These are phyloP conservation scores for Balaeniceps rex DNA, from an alignment of 2,113 vertebrate species.

Conservation along the genomic window DNA sequence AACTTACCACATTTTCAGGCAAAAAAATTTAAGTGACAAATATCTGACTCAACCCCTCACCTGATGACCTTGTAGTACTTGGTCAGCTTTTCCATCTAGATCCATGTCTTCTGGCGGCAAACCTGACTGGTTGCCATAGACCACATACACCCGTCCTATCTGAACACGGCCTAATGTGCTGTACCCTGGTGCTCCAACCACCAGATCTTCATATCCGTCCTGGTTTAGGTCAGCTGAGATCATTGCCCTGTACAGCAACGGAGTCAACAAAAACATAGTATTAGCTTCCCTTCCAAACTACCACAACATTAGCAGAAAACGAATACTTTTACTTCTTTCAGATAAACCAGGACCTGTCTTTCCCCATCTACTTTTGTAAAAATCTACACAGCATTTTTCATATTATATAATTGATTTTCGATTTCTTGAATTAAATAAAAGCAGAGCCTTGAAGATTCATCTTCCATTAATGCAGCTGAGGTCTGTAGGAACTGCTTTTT, in stretches of 20 bases:
- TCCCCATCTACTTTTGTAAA: neutral
- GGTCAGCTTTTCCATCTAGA: constrained; percentile 68
- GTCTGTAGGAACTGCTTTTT: neutral
- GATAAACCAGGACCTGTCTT: neutral
- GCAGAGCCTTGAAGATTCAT: neutral
- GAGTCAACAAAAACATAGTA: neutral
- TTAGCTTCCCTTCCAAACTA: neutral
- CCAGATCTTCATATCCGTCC: constrained; percentile 71
- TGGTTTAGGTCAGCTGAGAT: constrained; percentile 73
- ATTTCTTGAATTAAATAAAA: neutral
- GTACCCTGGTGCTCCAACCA: constrained; percentile 75
- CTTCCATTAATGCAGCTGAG: neutral
- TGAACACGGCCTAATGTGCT: constrained; percentile 66
- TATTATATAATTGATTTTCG: neutral
- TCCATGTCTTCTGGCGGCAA: constrained; percentile 69
- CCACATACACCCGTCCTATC: constrained; percentile 71
- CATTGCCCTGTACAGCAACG: constrained; percentile 63
- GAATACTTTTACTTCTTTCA: neutral
- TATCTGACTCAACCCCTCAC: constrained; percentile 17
- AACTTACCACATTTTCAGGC: neutral
- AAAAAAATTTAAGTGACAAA: neutral
- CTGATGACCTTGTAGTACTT: constrained; percentile 69
- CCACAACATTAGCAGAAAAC: neutral
- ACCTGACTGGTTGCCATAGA: constrained; percentile 68
- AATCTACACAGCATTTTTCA: neutral